A percentile compares a stretch with the other conserved stretches of the same genome.
phyloP scores from a whole-genome alignment of 2,888 invertebrate species.

The Cheilosia pagana region DNA sequence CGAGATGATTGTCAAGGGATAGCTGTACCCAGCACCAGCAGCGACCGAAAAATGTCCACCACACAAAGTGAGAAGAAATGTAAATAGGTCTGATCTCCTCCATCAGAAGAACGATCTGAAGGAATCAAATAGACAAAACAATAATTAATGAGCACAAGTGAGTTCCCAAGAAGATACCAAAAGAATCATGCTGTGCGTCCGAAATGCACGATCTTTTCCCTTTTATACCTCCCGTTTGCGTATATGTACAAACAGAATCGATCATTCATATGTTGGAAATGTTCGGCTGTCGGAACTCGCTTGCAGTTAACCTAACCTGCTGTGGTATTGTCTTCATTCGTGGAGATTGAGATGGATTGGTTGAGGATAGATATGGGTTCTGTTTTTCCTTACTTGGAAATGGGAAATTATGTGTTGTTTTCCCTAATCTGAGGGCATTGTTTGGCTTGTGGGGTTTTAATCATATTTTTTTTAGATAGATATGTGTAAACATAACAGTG shows the following conservation, averaged over 20 bases:
- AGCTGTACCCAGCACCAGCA: slow-evolving; percentile 32
- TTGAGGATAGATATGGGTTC: slow-evolving; percentile 66
- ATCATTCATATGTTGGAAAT: slow-evolving; percentile 50
- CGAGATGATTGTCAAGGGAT: slow-evolving; percentile 42
- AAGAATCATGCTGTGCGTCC: slow-evolving; percentile 56
- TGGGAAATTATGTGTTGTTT: slow-evolving; percentile 47
- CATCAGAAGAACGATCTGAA: slow-evolving; percentile 53
- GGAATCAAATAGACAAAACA: slow-evolving; percentile 62
- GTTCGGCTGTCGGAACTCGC: slow-evolving; percentile 41
- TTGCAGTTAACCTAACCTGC: slow-evolving; percentile 55
- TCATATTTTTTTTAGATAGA: slow-evolving; percentile 65
- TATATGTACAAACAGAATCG: slow-evolving; percentile 47
- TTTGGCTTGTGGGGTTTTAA: slow-evolving; percentile 28
- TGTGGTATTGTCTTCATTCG: slow-evolving; percentile 71
- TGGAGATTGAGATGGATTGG: slow-evolving; percentile 71
- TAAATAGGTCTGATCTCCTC: slow-evolving; percentile 53
- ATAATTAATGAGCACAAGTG: slow-evolving; percentile 68
- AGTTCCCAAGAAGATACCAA: slow-evolving; percentile 37
- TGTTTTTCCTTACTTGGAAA: slow-evolving; percentile 45
- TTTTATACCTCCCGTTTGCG: neutral
- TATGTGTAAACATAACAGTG: slow-evolving; percentile 39
- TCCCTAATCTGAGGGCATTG: slow-evolving; percentile 48
- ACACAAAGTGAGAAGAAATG: slow-evolving; percentile 26
- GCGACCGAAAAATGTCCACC: slow-evolving; percentile 23
- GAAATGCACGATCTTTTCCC: slow-evolving; percentile 34